Percentiles rank a stretch among this genome's conserved stretches.
Conservation (phyloP, 2,113 vertebrate genomes). For the Myrmecophaga tridactyla region DNA sequence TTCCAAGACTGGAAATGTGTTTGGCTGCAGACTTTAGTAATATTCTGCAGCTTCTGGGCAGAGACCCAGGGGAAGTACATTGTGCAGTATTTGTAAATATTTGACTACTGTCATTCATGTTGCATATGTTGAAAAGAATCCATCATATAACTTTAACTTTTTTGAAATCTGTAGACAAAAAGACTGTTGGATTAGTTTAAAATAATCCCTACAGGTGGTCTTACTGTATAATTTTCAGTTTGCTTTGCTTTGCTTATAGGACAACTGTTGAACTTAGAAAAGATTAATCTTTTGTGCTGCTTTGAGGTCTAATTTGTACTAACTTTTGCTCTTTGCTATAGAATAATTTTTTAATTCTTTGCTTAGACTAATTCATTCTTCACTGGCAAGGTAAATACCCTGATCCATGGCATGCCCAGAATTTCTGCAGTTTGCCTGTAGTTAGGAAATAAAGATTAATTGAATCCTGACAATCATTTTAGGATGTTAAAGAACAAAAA, state of each 20-base stretch:
- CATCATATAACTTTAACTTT: background rate
- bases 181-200: conserved; percentile 40
- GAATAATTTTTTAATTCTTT: conserved; percentile 42
- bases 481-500: background rate
- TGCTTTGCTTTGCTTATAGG: conserved; percentile 54
- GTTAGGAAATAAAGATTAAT: conserved; percentile 36
- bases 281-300: conserved; percentile 39
- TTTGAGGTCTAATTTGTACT: conserved; percentile 39
- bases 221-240: conserved; percentile 55
- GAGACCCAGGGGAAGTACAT: background rate
- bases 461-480: background rate
- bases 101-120: background rate
- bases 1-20: background rate
- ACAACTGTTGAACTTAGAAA: conserved; percentile 51
- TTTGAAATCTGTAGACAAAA: conserved; percentile 4
- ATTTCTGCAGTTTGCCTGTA: background rate
- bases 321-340: background rate
- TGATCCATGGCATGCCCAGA: background rate
- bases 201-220: conserved; percentile 41
- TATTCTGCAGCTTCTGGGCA: background rate
- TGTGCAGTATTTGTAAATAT: background rate
- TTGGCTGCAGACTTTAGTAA: background rate
- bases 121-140: background rate
- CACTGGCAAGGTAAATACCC: background rate
- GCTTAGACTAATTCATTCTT: conserved; percentile 33